These are phyloP conservation scores for Carpatolechia fugitivella DNA, from an alignment of 2,888 invertebrate species.

Conservation along the genomic window DNA sequence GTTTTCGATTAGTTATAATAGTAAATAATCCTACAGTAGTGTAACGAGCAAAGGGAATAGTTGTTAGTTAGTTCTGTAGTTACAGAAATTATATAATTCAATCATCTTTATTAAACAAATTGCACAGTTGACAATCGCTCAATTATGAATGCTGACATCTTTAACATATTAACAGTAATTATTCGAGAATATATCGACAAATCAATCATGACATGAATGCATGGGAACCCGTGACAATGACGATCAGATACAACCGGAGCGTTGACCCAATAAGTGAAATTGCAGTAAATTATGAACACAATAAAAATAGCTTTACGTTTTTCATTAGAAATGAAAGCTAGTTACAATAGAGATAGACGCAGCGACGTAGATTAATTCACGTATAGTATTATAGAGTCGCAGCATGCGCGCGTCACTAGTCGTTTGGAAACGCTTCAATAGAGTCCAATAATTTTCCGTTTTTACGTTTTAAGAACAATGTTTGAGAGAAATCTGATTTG, in stretches of 20 bases:
- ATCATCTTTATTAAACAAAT: no score
- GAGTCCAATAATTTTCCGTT: slow-evolving; percentile 57
- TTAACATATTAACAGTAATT: background rate
- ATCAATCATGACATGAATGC: slow-evolving; percentile 3
- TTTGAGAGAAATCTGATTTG: slow-evolving; percentile 44
- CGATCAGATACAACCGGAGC: slow-evolving; percentile 23
- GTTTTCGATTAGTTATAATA: no score
- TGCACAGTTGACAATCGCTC: no score
- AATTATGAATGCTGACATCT: no score
- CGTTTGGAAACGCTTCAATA: slow-evolving; percentile 60
- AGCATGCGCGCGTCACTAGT: slow-evolving; percentile 47
- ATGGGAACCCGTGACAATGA: slow-evolving; percentile 1
- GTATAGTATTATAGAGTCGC: slow-evolving; percentile 35
- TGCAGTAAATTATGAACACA: slow-evolving; percentile 38
- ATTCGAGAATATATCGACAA: background rate
- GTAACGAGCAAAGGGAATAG: no score
- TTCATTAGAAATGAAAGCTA: slow-evolving; percentile 59
- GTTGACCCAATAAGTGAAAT: slow-evolving; percentile 52
- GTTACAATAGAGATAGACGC: slow-evolving; percentile 53
- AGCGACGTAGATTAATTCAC: slow-evolving; percentile 45
- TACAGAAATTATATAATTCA: no score
- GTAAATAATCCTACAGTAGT: no score
- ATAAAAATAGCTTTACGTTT: slow-evolving; percentile 51
- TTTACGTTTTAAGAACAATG: slow-evolving; percentile 38
- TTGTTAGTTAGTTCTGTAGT: no score